A percentile compares a stretch with the other conserved stretches of the same genome.
Evolutionary conservation across 2,113 vertebrate species (phyloP).

Genomic region (Albula glossodonta): DNA sequence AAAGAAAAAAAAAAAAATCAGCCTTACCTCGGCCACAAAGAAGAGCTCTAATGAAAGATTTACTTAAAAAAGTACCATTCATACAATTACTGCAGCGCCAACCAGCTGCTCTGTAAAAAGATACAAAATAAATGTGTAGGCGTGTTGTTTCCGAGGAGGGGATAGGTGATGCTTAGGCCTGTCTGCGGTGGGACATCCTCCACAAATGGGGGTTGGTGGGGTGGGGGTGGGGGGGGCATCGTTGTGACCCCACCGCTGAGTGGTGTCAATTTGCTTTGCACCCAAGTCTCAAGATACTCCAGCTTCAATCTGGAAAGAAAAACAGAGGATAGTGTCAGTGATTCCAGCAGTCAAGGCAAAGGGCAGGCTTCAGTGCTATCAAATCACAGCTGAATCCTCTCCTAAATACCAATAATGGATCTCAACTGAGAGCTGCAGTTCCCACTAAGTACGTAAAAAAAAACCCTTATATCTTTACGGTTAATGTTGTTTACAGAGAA

Average conservation of each 20-base stretch:
- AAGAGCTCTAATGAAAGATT: not conserved
- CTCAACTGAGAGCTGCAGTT: not conserved
- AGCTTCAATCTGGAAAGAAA: constrained; percentile 40
- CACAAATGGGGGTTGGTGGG: not conserved
- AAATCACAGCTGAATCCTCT: not conserved
- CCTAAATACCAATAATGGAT: constrained; percentile 3
- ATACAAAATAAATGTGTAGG: not conserved
- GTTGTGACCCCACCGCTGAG: not conserved
- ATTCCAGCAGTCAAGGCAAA: not conserved
- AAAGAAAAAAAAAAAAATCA: constrained; percentile 34
- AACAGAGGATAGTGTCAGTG: not conserved
- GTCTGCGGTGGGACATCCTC: not conserved
- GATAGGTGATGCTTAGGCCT: not conserved
- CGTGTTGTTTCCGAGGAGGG: not conserved
- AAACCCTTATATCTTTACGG: not conserved
- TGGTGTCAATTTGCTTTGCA: not conserved
- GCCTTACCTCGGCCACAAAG: constrained; percentile 17
- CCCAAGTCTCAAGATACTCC: constrained; percentile 5
- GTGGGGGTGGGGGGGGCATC: not conserved
- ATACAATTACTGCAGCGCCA: constrained; percentile 11
- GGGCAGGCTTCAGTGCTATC: not conserved
- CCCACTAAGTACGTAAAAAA: not conserved
- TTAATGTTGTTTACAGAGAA: not conserved
- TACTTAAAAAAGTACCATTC: constrained; percentile 16
- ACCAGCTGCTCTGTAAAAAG: constrained; percentile 24